Evolutionary conservation across 2,113 vertebrate species (phyloP), one percentile per base, ranked within the genome.

Genomic region (Noturus placidus): DNA sequence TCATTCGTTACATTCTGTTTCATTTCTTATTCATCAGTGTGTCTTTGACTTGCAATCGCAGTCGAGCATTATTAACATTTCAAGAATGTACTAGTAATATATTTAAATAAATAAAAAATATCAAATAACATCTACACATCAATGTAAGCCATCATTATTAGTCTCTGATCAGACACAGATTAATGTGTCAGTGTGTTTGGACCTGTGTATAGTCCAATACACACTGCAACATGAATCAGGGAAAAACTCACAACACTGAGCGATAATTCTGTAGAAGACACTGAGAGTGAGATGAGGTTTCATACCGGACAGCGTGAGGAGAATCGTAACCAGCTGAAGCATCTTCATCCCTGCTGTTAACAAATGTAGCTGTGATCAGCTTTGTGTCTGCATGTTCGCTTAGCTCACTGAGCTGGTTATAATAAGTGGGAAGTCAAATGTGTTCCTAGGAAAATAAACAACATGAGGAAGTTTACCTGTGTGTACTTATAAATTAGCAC

Each of bases 251-350:
- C 27, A 67, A 22, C 9, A 52, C 27, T 52, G 2, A 77, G 35
- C 72, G 25, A 10, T 79, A 19, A 56, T 54, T 79, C 19, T 79
- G n/a, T 7, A n/a, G 19, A 56, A 33, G 38, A 79, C 22, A 38
- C 13, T 30, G 65, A 70, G 38, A 15, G 6, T 42, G 63, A 65
- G 27, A 38, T 57, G 54, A 67, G 8, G 38, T 17, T 77, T 86
- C 57, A 35, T 86, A 86, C 85, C 76, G 4, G 74, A 52, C 52
- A 54, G 42, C 15, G 17, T 46, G 74, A 86, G 59, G 14, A 86
- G 76, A 65, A 63, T 67, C 46, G 38, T 6, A 9, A 42, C 20
- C 46, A 35, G 13, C 3, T 35, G 76, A 50, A 67, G 22, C 76
- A 9, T 86, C n/a, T 54, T 25, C 59, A 65, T 65, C 8, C 4